These are phyloP conservation scores for Tragelaphus eurycerus DNA, from an alignment of 2,797 vertebrate species.

Conservation along the genomic window DNA sequence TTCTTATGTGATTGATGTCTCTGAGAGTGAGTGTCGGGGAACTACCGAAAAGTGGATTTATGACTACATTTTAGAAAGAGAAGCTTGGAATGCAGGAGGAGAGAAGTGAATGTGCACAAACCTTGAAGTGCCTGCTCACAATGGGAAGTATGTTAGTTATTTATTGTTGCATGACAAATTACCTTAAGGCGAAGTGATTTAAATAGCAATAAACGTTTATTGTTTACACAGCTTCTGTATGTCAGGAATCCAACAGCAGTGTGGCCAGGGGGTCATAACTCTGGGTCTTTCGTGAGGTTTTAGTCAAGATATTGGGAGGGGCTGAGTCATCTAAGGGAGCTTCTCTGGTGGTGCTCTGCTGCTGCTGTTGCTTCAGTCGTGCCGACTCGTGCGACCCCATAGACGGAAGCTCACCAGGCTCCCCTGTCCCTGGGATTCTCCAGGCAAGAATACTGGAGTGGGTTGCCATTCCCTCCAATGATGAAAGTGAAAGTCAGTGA, in stretches of 20 bases:
- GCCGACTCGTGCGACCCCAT: too few relatives aligned
- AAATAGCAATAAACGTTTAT: background rate
- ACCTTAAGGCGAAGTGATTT: background rate
- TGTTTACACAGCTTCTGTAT: background rate
- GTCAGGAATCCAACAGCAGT: background rate
- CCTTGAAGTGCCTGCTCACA: background rate
- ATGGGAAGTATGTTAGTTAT: background rate
- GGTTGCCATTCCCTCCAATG: too few relatives aligned
- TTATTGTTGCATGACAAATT: background rate
- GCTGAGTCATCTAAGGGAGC: background rate
- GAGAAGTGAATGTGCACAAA: background rate
- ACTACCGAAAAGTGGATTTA: background rate
- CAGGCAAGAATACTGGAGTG: too few relatives aligned
- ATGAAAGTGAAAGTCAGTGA: too few relatives aligned
- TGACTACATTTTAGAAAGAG: background rate
- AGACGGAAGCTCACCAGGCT: too few relatives aligned
- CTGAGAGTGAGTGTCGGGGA: background rate
- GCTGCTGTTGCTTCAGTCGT: too few relatives aligned
- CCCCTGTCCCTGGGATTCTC: too few relatives aligned
- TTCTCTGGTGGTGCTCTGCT: background rate
- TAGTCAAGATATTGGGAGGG: background rate
- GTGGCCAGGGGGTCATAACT: background rate
- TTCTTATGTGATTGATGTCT: slow-evolving; percentile 35
- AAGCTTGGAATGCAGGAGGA: background rate
- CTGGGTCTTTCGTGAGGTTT: background rate